Evolutionary conservation across 2,113 vertebrate genomes (phyloP).

Genomic region (Lanius ludovicianus): DNA sequence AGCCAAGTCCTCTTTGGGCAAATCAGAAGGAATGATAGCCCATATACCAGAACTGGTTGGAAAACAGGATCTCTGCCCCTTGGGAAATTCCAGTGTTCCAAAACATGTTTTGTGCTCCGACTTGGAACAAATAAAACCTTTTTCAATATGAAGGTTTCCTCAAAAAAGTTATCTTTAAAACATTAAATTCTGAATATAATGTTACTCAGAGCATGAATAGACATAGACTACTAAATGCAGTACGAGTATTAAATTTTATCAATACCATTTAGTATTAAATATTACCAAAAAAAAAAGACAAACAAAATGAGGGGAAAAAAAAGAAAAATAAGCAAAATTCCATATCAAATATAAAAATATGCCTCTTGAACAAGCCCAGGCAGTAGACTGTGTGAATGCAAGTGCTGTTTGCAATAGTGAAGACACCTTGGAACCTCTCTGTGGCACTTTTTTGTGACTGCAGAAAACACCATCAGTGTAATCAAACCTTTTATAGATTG

Average conservation of each 20-base stretch:
- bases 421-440: background rate
- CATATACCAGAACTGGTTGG: background rate
- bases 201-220: background rate
- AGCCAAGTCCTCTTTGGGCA: background rate
- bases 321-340: background rate
- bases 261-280: background rate
- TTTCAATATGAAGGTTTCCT: background rate
- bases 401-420: background rate
- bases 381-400: background rate
- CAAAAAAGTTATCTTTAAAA: background rate
- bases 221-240: background rate
- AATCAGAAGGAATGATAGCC: background rate
- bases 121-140: background rate
- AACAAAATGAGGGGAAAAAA: background rate
- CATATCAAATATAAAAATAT: background rate
- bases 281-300: background rate
- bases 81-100: constrained; percentile 12
- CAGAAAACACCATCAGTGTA: background rate
- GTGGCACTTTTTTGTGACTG: background rate
- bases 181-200: background rate
- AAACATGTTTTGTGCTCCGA: background rate
- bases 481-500: background rate
- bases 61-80: background rate
- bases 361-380: background rate
- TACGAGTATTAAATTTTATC: background rate